Base-by-base conservation (phyloP, 2,888 invertebrate genomes). In the Acleris laterana region DNA sequence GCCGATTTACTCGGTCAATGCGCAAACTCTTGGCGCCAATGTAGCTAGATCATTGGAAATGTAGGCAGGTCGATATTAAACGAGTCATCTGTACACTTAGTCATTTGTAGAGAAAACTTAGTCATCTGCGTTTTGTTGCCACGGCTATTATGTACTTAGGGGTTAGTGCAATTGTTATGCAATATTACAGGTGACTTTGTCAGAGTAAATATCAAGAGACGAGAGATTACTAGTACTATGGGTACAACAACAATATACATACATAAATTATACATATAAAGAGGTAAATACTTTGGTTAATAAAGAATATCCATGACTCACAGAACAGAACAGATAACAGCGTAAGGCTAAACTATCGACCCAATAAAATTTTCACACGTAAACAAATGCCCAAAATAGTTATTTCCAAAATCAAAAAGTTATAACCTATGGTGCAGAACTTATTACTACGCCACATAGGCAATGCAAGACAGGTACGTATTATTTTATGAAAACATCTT, bases 1-100 rank as follows among this genome's bases (percentile, higher is more conserved):
- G 48, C 72, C 76, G 81, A 85, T 87, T 83, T 82, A 83, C 83
- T 85, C 89, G 89, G 88, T 89, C 88, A 90, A 78, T 88, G 88
- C 87, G 89, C 81, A 80, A 85, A 85, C 82, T 79, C 81, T 81
- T 79, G 87, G 85, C 87, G 88, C 85, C 85, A 72, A 79, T 72
- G 72, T 71, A 57, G 51, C 32, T 51, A 58, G 48, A 28, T 46
- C 32, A 38, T 64, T 44, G 49, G 42, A 49, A 55, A 48, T 52
- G 28, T 58, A 32, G 13, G 25, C 20, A 48, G 42, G 49, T 53
- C 53, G 17, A 46, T 46, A 46, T 17, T 52, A 25, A 17, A 13
- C 28, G 25, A 46, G 25, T 57, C 57, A 25, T 46, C 28, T 46
- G 46, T 46, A 46, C 17, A 46, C 46, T 44, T 44, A 46, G 5